A percentile compares a stretch with the other conserved stretches of the same genome.
Evolutionary conservation across 2,113 vertebrate genomes (phyloP).

Genomic region (Aramus guarauna): DNA sequence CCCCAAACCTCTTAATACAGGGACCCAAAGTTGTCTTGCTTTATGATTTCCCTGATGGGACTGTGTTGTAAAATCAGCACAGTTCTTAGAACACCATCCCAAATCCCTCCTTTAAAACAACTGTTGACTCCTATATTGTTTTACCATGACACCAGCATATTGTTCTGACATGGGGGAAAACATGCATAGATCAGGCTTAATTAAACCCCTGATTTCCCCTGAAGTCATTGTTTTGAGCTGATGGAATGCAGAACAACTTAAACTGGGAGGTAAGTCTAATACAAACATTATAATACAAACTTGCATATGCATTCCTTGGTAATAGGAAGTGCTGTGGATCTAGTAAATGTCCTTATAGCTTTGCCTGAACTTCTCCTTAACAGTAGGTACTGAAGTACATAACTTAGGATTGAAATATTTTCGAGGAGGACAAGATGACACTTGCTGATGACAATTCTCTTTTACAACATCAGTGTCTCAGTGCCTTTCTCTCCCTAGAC

Average conservation of each 20-base stretch:
- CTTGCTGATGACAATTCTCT: not conserved
- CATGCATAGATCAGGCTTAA: not conserved
- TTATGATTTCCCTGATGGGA: not conserved
- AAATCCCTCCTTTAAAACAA: not conserved
- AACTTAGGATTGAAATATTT: not conserved
- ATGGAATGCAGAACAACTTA: not conserved
- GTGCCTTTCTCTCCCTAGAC: not conserved
- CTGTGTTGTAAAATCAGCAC: not conserved
- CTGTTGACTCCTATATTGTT: not conserved
- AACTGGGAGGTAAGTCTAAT: not conserved
- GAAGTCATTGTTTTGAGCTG: not conserved
- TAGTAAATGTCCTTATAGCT: not conserved
- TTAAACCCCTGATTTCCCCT: not conserved
- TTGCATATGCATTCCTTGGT: not conserved
- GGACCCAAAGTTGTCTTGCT: not conserved
- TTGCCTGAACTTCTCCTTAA: not conserved
- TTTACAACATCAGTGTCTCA: not conserved
- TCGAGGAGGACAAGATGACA: not conserved
- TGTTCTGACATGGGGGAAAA: not conserved
- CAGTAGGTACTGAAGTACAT: accelerated
- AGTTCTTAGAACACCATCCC: not conserved
- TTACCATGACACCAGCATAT: not conserved
- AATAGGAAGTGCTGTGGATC: not conserved
- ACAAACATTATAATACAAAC: not conserved
- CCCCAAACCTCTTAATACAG: not conserved